Percentiles rank a stretch among this genome's conserved stretches.
Evolutionary conservation across 2,888 invertebrate genomes (phyloP).

Genomic region (Perizoma flavofasciatum): DNA sequence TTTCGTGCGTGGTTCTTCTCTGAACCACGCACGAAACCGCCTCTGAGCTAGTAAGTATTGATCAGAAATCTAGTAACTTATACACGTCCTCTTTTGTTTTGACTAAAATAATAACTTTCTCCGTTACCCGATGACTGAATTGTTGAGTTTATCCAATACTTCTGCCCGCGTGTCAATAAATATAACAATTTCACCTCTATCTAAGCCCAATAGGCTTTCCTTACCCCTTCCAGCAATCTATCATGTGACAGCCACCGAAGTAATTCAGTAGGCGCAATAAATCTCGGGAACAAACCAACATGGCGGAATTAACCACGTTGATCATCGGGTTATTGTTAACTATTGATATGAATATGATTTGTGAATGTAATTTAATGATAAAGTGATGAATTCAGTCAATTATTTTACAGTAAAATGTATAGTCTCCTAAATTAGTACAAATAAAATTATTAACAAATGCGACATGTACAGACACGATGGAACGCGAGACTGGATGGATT

Average conservation of each 20-base stretch:
- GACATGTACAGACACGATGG: too few species aligned
- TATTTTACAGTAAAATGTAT: not conserved
- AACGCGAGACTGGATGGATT: too few species aligned
- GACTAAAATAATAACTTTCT: too few species aligned
- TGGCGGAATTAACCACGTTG: conserved; percentile 42
- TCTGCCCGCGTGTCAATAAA: too few species aligned
- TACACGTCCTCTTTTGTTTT: too few species aligned
- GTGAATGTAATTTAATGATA: conserved; percentile 28
- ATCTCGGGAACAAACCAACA: conserved; percentile 45
- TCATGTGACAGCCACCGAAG: conserved; percentile 46
- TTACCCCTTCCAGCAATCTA: conserved; percentile 37
- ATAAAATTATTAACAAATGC: not conserved
- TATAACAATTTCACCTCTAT: conserved; percentile 10
- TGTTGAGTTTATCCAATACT: too few species aligned
- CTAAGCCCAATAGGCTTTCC: conserved; percentile 3
- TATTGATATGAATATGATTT: conserved; percentile 36
- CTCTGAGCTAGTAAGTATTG: too few species aligned
- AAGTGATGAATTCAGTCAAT: conserved; percentile 16
- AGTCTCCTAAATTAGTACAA: not conserved
- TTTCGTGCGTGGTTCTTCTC: too few species aligned
- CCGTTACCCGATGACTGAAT: too few species aligned
- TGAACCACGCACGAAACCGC: too few species aligned
- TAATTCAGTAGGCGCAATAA: conserved; percentile 54
- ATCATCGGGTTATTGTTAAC: conserved; percentile 38
- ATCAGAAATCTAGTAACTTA: too few species aligned